Percentiles rank a stretch among this genome's conserved stretches.
These are phyloP conservation scores for Myotis pilosus DNA, from an alignment of 2,797 vertebrate species.

Conservation along the genomic window DNA sequence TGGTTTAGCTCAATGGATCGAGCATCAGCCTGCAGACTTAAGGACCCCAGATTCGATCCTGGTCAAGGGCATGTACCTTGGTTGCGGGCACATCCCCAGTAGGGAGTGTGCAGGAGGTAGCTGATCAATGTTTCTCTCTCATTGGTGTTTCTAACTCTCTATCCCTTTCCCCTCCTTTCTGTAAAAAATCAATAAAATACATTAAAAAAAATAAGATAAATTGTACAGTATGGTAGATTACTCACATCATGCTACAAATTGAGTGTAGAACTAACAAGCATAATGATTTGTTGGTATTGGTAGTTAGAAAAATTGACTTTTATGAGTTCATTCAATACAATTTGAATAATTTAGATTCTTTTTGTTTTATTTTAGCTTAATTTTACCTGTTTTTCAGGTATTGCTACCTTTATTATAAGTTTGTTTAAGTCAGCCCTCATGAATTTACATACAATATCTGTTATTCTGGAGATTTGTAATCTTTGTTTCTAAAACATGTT, in stretches of 20 bases:
- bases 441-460: neutral
- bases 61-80: too few relatives aligned
- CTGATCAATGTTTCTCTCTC: too few relatives aligned
- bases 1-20: too few relatives aligned
- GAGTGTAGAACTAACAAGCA: neutral
- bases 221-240: neutral
- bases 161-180: too few relatives aligned
- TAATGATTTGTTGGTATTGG: neutral
- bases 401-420: neutral
- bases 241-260: neutral
- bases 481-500: neutral
- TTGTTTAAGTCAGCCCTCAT: neutral
- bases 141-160: too few relatives aligned
- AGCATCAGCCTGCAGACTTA: too few relatives aligned
- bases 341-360: neutral
- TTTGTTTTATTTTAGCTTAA: slow-evolving; percentile 17
- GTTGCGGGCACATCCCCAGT: too few relatives aligned
- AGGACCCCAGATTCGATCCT: too few relatives aligned
- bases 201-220: neutral
- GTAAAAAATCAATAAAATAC: too few relatives aligned
- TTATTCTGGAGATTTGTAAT: slow-evolving; percentile 22
- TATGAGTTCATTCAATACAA: slow-evolving; percentile 3
- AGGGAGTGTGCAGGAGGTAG: too few relatives aligned
- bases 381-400: slow-evolving; percentile 7
- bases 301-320: neutral